A percentile compares a stretch with the other conserved stretches of the same genome.
These are phyloP conservation scores for Ameiurus melas DNA, from an alignment of 2,113 vertebrate species.

Conservation along the genomic window DNA sequence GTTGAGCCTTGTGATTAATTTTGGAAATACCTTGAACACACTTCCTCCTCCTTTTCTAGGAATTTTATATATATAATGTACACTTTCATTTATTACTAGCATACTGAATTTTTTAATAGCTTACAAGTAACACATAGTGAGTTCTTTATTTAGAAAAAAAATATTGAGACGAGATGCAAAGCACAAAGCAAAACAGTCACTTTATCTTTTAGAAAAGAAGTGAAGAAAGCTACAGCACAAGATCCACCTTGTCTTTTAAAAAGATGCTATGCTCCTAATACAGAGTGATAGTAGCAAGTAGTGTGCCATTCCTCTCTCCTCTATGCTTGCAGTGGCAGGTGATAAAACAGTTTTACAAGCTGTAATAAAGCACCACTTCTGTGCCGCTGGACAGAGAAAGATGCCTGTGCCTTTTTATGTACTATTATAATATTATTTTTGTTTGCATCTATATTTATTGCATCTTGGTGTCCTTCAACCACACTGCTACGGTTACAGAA, in stretches of 20 bases:
- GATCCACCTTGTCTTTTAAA: neutral
- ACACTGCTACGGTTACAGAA: slow-evolving; percentile 28
- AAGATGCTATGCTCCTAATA: slow-evolving; percentile 33
- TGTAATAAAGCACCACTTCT: slow-evolving; percentile 61
- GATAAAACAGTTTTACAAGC: slow-evolving; percentile 65
- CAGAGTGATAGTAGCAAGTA: slow-evolving; percentile 22
- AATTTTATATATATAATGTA: neutral
- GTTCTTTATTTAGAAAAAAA: neutral
- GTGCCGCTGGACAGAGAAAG: slow-evolving; percentile 46
- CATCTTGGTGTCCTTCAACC: slow-evolving; percentile 51
- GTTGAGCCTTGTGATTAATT: slow-evolving; percentile 24
- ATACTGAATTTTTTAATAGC: neutral
- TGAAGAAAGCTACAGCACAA: neutral
- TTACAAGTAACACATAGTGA: neutral
- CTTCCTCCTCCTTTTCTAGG: neutral
- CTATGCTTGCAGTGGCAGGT: slow-evolving; percentile 54
- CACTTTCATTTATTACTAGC: slow-evolving; percentile 5
- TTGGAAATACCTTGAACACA: neutral
- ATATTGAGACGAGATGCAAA: neutral
- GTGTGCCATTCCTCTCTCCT: slow-evolving; percentile 43
- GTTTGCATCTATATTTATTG: slow-evolving; percentile 59
- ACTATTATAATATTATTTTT: slow-evolving; percentile 60
- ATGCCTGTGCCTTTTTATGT: slow-evolving; percentile 51
- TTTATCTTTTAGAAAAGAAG: slow-evolving; percentile 10
- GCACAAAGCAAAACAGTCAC: neutral